Evolutionary conservation across 1,140 invertebrate genomes (phyloP), one percentile per base, ranked within the genome.

Genomic region (Brachionus rubens): DNA sequence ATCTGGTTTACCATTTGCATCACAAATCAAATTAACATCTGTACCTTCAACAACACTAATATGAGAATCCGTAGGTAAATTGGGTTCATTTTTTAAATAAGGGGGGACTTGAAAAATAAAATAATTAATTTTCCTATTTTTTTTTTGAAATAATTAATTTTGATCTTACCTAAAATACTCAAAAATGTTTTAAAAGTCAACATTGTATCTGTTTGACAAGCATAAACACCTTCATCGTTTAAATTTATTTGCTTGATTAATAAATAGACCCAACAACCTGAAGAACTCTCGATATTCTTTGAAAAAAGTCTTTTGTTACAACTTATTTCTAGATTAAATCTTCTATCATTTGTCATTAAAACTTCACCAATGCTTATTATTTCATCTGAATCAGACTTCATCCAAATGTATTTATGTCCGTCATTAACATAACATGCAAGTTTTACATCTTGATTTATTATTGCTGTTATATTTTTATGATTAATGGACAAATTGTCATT

Each of bases 181-280:
- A 72, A 48, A 54, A 50, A 50, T 16, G 50, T 50, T 19, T 50
- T 28, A 48, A 2, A 50, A 3, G 28, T 30, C 9, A 10, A 21
- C 68, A 72, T 72, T 33, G 46, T 72, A 36, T 72, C 68, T 33
- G 33, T 72, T 50, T 72, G 68, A 16, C 68, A 72, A 2, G 28
- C 30, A 41, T 50, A 72, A 28, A 50, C 21, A 36, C 68, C 68
- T 19, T 72, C 68, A 72, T 72, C 47, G 5, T 9, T 21, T 26
- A 72, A 36, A 12, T 50, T 16, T 7, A 54, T 6, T 33, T 72
- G 24, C 9, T 72, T 33, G 14, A 72, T 50, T 16, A 26, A 24
- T 30, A 72, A 24, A 54, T 33, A 54, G 14, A 72, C 24, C 68
- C 33, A 65, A 26, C 59, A 65, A 14, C 36, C 33, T 14, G 36